phyloP scores from a whole-genome alignment of 1,140 invertebrate genomes.

The Bicyclus anynana region DNA sequence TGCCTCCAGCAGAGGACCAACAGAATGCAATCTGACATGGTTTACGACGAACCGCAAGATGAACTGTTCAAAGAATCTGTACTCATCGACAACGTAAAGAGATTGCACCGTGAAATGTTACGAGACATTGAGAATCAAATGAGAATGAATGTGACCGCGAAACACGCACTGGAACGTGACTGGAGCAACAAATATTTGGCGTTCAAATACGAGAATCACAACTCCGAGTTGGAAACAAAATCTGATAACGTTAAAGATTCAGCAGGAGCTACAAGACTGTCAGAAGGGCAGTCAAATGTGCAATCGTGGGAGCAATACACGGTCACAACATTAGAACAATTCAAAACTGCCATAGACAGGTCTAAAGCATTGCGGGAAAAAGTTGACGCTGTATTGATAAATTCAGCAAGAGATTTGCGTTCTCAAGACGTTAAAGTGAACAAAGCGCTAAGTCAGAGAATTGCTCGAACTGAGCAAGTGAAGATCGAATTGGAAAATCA shows the following conservation, averaged over 20 bases:
- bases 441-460: constrained; percentile 78
- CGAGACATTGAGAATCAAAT: constrained; percentile 85
- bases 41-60: constrained; percentile 88
- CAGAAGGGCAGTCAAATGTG: constrained; percentile 83
- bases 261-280: constrained; percentile 83
- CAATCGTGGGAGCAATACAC: constrained; percentile 83
- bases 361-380: constrained; percentile 78
- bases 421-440: constrained; percentile 85
- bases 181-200: constrained; percentile 92
- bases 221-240: constrained; percentile 79
- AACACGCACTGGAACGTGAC: constrained; percentile 86
- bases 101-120: constrained; percentile 72
- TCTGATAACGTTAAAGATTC: constrained; percentile 81
- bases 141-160: constrained; percentile 83
- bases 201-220: constrained; percentile 84
- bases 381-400: constrained; percentile 79
- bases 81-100: constrained; percentile 80
- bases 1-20: constrained; percentile 84
- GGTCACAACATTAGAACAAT: constrained; percentile 78
- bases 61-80: constrained; percentile 84
- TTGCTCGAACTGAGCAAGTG: constrained; percentile 81
- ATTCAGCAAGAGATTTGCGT: constrained; percentile 82
- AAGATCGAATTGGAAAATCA: constrained; percentile 81
- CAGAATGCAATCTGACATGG: constrained; percentile 86
- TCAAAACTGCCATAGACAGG: constrained; percentile 76